A percentile compares a stretch with the other conserved stretches of the same genome.
phyloP scores from a whole-genome alignment of 2,888 invertebrate species.

The Agonopterix alstromeriana region DNA sequence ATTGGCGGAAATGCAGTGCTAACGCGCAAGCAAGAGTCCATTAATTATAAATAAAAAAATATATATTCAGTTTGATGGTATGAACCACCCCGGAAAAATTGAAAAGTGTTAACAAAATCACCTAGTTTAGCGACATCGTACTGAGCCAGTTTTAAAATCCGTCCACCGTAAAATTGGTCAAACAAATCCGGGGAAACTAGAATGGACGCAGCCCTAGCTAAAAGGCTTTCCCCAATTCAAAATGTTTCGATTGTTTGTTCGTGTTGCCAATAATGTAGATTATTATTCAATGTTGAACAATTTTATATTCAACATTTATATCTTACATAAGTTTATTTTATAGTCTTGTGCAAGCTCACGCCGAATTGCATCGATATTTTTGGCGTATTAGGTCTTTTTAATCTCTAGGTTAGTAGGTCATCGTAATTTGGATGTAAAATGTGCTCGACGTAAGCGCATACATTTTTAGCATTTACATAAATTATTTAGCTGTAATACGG shows the following conservation, averaged over 20 bases:
- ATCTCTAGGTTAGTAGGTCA: conserved; percentile 7
- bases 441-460: neutral
- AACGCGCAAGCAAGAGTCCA: too few species aligned
- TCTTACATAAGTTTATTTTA: conserved; percentile 5
- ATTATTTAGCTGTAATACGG: neutral
- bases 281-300: conserved; percentile 4
- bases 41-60: too few species aligned
- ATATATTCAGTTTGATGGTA: too few species aligned
- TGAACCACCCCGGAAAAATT: too few species aligned
- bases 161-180: too few species aligned
- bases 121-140: too few species aligned
- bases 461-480: neutral
- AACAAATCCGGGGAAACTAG: too few species aligned
- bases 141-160: too few species aligned
- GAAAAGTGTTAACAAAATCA: too few species aligned
- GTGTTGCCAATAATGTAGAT: conserved; percentile 6
- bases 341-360: conserved; percentile 2
- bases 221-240: neutral
- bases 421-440: neutral
- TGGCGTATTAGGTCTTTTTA: conserved; percentile 3
- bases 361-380: conserved; percentile 6
- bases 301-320: conserved; percentile 3
- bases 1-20: too few species aligned
- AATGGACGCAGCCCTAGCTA: neutral
- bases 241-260: neutral